Base-by-base conservation (phyloP, 2,888 invertebrate species). In the Drosophila neutralis region DNA sequence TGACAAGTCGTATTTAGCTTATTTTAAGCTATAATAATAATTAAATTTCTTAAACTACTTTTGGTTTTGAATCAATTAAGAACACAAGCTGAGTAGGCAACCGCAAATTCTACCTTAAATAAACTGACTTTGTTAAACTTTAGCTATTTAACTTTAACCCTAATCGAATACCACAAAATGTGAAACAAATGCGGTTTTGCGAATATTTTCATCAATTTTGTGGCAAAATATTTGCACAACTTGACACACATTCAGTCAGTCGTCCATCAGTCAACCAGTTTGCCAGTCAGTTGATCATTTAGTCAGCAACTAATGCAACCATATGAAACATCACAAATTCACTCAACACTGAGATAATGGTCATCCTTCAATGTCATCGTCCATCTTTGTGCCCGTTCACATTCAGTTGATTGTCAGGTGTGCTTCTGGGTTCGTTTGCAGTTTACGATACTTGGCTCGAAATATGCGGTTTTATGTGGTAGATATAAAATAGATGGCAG, bases 301-400 rank as follows among this genome's bases (percentile, higher is more conserved):
- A 35, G 60, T 52, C n/a, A 48, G 68, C 35, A 70, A 69, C 72
- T 87, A 84, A 75, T 85, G 73, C 78, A 73, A 67, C 78, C 68
- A 78, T 69, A 59, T 68, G 73, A 29, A 61, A 86, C 69, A 74
- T 81, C 82, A 70, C 78, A 81, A 78, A 69, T 68, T 73, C 42
- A 73, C 53, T 70, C 73, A 74, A 57, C 56, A 59, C 48, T 64
- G 57, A 59, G 35, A 45, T 45, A 31, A 48, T 38, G 69, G 70
- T 62, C 63, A 74, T 71, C 68, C 70, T 68, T 82, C 80, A 75
- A 56, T 54, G 79, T 71, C 65, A 73, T 1, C 54, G 51, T 57
- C 69, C 45, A 48, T 63, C 68, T 67, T 21, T 24, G 36, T 40
- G 51, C 59, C 42, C 69, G 63, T 69, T 52, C 51, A 35, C 64